These are phyloP conservation scores for Bilobella aurantiaca DNA, from an alignment of 1,140 invertebrate genomes.

Conservation along the genomic window DNA sequence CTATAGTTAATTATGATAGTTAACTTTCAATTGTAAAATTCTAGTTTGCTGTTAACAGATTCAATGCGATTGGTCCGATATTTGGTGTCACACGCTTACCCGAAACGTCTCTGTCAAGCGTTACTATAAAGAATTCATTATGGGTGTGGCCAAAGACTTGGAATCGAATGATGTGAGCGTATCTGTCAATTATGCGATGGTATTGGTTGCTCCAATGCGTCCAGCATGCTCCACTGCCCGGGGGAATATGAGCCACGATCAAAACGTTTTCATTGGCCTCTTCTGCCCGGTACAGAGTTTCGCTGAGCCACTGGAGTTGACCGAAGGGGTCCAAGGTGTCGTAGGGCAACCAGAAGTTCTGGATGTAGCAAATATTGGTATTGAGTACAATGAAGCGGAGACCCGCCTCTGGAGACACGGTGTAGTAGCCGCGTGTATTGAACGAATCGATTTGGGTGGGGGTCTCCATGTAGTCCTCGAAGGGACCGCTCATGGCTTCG, in stretches of 20 bases:
- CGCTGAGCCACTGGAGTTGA: conserved; percentile 51
- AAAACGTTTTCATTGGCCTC: conserved; percentile 49
- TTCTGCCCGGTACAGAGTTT: conserved; percentile 49
- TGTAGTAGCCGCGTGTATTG: conserved; percentile 46
- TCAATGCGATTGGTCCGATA: too few species aligned
- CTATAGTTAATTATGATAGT: too few species aligned
- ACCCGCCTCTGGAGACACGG: conserved; percentile 42
- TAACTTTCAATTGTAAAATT: too few species aligned
- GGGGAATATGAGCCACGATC: conserved; percentile 55
- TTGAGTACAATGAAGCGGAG: conserved; percentile 48
- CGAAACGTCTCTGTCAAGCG: too few species aligned
- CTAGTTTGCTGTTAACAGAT: too few species aligned
- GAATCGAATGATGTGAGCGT: conserved; percentile 27
- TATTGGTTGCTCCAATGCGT: conserved; percentile 40
- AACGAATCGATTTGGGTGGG: conserved; percentile 35
- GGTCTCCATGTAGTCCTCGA: background rate
- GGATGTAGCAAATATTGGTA: conserved; percentile 45
- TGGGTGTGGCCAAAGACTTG: conserved; percentile 27
- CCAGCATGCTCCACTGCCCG: conserved; percentile 49
- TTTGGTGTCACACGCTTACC: too few species aligned
- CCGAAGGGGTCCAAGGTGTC: conserved; percentile 52
- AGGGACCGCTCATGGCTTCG: background rate
- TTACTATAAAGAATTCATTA: too few species aligned
- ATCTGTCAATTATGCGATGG: conserved; percentile 39
- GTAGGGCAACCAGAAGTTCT: conserved; percentile 51